phyloP scores from a whole-genome alignment of 37 sponge, comb jelly and placozoan genomes.

The Beroe forskalii region DNA sequence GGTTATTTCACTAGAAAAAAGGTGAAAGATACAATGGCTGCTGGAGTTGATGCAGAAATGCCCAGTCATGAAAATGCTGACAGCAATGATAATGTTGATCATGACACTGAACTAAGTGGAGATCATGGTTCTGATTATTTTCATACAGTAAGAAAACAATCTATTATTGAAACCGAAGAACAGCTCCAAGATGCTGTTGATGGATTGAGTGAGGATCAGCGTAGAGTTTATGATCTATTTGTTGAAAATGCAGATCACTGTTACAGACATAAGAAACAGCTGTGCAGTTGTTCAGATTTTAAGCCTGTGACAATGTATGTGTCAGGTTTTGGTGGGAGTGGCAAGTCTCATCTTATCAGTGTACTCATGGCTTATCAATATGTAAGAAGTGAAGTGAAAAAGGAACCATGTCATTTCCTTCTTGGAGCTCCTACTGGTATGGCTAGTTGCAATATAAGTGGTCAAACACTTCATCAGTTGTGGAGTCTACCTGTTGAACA shows the following conservation, averaged over 20 bases:
- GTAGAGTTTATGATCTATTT: neutral
- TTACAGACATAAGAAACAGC: neutral
- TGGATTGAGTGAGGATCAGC: neutral
- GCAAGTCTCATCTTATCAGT: neutral
- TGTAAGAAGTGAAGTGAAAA: neutral
- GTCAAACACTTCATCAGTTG: neutral
- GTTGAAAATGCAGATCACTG: neutral
- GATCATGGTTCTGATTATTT: neutral
- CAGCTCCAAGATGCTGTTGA: neutral
- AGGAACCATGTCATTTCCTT: neutral
- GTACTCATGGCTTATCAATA: neutral
- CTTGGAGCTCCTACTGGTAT: conserved; percentile 21
- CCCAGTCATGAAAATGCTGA: no score
- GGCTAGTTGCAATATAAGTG: neutral
- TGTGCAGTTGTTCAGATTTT: neutral
- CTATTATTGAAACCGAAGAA: neutral
- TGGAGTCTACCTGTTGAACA: neutral
- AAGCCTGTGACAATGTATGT: neutral
- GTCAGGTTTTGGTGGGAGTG: neutral
- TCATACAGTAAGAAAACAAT: neutral
- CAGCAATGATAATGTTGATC: neutral
- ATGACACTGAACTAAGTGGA: neutral
- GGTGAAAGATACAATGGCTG: neutral
- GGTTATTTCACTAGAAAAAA: neutral
- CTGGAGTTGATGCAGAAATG: no score